Evolutionary conservation across 2,888 invertebrate species (phyloP), one percentile per base, ranked within the genome.

Genomic region (Torymus tubicola): DNA sequence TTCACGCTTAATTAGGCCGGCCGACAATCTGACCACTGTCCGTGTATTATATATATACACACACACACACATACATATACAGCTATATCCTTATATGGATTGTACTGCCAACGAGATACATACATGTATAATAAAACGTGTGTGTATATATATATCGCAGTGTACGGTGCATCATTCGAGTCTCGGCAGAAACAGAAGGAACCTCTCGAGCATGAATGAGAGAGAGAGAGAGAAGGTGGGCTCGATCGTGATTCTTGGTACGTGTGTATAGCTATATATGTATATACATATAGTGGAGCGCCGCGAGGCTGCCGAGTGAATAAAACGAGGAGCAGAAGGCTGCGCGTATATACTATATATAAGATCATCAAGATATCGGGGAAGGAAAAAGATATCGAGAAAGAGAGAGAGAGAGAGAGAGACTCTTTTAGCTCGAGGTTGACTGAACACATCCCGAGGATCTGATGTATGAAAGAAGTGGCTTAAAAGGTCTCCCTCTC

Each of bases 1-100:
- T 90, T 90, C 90, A 90, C 90, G 90, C 87, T 90, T 90, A 90
- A 90, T 90, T 90, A 90, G 89, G 85, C 89, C 31, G 84, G 84
- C 89, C 88, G 90, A 89, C 89, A 87, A 90, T 89, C 89, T 88
- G 90, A 90, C 90, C 90, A 87, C 90, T 87, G 87, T 89, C 88
- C 88, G 88, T 8, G 31, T 8, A 8, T 31, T 2, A 2, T 31
- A 31, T 31, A 31, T 31, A 4, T 31, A 31, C 4, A 31, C 4
- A 31, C 31, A 2, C 31, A 31, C 31, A 2, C 3, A 31, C n/a
- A n/a, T n/a, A n/a, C n/a, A n/a, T 31, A 31, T 3, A 8, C 31
- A 31, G 31, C 31, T 31, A 31, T 31, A 31, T 31, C 31, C 31
- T 31, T 31, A 31, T 31, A 31, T 31, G 31, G 31, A 2, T 8